Conservation (phyloP, 2,797 vertebrate genomes). For the Kryptopterus vitreolus region DNA sequence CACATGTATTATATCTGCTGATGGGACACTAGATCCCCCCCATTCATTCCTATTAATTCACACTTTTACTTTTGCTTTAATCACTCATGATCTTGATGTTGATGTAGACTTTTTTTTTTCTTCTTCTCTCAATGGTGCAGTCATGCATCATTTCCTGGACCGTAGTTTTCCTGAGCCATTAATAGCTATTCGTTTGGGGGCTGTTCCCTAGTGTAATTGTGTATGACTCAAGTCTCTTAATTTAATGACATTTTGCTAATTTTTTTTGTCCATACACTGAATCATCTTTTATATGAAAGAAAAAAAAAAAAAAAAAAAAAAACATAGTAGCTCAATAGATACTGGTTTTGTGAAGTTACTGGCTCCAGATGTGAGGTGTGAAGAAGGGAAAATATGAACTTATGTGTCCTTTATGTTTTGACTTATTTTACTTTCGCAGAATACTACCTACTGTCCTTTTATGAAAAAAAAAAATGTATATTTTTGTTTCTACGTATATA, state of each 20-base stretch:
- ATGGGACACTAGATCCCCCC: slow-evolving; percentile 56
- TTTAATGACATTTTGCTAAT: slow-evolving; percentile 31
- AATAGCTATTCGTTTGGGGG: slow-evolving; percentile 45
- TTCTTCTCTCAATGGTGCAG: slow-evolving; percentile 23
- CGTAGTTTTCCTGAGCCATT: slow-evolving; percentile 57
- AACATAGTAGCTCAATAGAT: slow-evolving; percentile 43
- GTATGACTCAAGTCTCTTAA: slow-evolving; percentile 14
- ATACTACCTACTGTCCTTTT: slow-evolving; percentile 76
- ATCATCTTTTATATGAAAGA: slow-evolving; percentile 54
- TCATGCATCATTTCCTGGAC: slow-evolving; percentile 40
- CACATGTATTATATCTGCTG: slow-evolving; percentile 54
- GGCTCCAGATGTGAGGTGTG: slow-evolving; percentile 69
- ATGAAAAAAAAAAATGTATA: slow-evolving; percentile 69
- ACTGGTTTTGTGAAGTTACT: slow-evolving; percentile 68
- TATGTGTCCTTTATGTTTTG: slow-evolving; percentile 76
- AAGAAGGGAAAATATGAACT: slow-evolving; percentile 72
- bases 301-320: slow-evolving; percentile 53
- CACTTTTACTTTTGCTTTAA: slow-evolving; percentile 56
- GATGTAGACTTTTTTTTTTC: slow-evolving; percentile 49
- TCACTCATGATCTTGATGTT: slow-evolving; percentile 52
- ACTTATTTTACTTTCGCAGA: slow-evolving; percentile 76
- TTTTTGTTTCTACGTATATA: slow-evolving; percentile 59
- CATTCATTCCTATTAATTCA: slow-evolving; percentile 42
- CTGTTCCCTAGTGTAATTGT: slow-evolving; percentile 51
- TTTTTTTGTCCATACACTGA: slow-evolving; percentile 59